Evolutionary conservation across 2,888 invertebrate genomes (phyloP).

Genomic region (Thymelicus sylvestris): DNA sequence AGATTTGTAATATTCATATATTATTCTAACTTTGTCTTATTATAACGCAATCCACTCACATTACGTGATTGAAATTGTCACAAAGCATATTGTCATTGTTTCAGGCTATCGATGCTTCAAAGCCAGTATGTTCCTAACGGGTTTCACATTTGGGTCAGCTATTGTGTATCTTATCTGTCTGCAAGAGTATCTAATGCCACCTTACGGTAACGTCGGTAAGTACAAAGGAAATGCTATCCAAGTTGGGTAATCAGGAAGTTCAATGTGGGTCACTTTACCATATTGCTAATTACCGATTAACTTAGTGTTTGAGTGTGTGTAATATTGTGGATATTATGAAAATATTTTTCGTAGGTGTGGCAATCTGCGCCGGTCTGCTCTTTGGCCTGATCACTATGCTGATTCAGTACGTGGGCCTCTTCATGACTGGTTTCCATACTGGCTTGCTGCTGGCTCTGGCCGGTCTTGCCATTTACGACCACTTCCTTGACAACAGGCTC

Average conservation of each 20-base stretch:
- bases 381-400: constrained; percentile 93
- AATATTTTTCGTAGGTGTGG: constrained; percentile 81
- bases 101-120: constrained; percentile 95
- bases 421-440: constrained; percentile 92
- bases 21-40: background rate
- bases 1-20: no score
- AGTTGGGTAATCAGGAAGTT: constrained; percentile 14
- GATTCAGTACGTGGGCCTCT: constrained; percentile 92
- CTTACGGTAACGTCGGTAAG: constrained; percentile 89
- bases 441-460: constrained; percentile 87
- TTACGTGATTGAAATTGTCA: constrained; percentile 11
- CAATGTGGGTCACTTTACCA: background rate
- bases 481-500: constrained; percentile 83
- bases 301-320: background rate
- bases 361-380: constrained; percentile 89
- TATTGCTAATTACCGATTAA: background rate
- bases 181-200: constrained; percentile 91
- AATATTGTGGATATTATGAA: background rate
- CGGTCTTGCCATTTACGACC: constrained; percentile 85
- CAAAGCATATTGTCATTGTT: constrained; percentile 44
- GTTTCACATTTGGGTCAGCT: constrained; percentile 93
- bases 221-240: constrained; percentile 39
- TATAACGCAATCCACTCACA: background rate
- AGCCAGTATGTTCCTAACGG: constrained; percentile 94
- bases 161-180: constrained; percentile 92